Percentiles rank a stretch among this genome's conserved stretches.
Conservation (phyloP, 2,888 invertebrate genomes). For the Therioaphis trifolii region DNA sequence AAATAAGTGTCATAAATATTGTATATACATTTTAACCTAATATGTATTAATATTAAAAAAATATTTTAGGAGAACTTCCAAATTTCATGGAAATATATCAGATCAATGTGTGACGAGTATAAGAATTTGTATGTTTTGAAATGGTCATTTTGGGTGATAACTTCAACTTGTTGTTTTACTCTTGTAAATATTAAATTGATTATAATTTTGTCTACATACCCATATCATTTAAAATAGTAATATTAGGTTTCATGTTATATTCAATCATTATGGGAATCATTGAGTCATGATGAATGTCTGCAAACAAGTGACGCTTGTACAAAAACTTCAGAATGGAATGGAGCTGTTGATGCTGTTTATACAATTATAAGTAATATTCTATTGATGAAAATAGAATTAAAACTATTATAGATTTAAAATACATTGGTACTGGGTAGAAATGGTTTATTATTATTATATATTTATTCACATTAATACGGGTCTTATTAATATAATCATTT, state of each 20-base stretch:
- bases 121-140: slow-evolving; percentile 48
- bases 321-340: slow-evolving; percentile 53
- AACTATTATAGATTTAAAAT: background rate
- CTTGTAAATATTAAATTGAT: slow-evolving; percentile 29
- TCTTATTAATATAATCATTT: too few species aligned
- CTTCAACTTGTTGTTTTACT: slow-evolving; percentile 52
- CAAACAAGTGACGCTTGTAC: slow-evolving; percentile 17
- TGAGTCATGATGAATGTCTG: slow-evolving; percentile 26
- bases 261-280: slow-evolving; percentile 58
- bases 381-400: background rate
- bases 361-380: slow-evolving; percentile 41
- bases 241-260: slow-evolving; percentile 46
- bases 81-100: slow-evolving; percentile 40
- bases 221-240: background rate
- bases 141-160: slow-evolving; percentile 58
- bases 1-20: background rate
- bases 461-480: too few species aligned
- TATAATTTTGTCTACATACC: background rate
- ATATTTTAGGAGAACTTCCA: slow-evolving; percentile 27
- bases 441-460: too few species aligned
- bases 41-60: background rate
- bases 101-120: slow-evolving; percentile 33
- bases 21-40: background rate
- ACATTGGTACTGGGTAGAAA: background rate
- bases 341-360: slow-evolving; percentile 54